phyloP scores from a whole-genome alignment of 2,888 invertebrate species.

The Synergus japonicus region DNA sequence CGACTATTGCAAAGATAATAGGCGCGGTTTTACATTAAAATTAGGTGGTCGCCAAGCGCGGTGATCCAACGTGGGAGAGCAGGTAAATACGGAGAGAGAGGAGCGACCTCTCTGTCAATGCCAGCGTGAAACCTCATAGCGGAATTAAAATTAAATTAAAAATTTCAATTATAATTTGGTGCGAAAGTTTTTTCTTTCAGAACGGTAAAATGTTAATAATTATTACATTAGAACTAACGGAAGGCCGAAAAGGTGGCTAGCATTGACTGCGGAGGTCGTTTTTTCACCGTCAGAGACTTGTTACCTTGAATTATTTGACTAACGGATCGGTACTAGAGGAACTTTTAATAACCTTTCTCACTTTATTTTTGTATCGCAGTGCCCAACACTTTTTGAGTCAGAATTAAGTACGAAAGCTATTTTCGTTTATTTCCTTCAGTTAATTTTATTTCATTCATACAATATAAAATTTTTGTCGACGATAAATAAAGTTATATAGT shows the following conservation, averaged over 20 bases:
- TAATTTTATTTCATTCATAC: background rate
- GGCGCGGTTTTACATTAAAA: background rate
- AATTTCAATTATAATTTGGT: background rate
- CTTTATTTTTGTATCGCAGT: background rate
- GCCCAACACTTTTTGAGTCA: conserved; percentile 38
- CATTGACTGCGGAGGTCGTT: conserved; percentile 76
- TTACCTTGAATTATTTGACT: conserved; percentile 72
- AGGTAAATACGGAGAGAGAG: conserved; percentile 76
- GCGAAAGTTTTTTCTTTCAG: background rate
- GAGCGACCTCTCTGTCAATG: conserved; percentile 76
- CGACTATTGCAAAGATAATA: conserved; percentile 4
- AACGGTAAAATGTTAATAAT: background rate
- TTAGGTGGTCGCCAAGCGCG: conserved; percentile 60
- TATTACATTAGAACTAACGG: background rate
- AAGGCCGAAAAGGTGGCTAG: conserved; percentile 64
- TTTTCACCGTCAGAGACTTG: conserved; percentile 75
- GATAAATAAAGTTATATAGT: background rate
- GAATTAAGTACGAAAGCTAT: conserved; percentile 13
- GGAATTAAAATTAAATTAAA: conserved; percentile 13
- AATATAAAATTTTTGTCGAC: background rate
- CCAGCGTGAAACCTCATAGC: conserved; percentile 60
- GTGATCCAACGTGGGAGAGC: conserved; percentile 74
- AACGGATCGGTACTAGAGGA: conserved; percentile 17
- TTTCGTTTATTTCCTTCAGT: background rate
- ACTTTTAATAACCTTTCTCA: background rate